Conservation (phyloP, 1,140 invertebrate species). For the Drosophila pseudoananassae region DNA sequence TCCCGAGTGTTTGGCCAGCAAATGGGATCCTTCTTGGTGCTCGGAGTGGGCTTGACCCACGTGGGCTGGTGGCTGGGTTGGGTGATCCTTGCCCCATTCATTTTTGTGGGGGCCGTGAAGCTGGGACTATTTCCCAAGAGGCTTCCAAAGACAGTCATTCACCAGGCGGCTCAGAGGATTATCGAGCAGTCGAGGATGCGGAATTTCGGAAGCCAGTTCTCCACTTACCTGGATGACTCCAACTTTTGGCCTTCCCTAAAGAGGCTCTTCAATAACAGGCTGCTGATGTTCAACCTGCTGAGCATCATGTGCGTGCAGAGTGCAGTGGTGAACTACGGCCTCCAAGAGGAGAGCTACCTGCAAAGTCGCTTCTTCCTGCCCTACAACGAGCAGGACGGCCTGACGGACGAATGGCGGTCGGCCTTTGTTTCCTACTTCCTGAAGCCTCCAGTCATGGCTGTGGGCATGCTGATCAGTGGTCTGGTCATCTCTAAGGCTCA, state of each 20-base stretch:
- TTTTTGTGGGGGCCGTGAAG: conserved; percentile 85
- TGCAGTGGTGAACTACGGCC: conserved; percentile 86
- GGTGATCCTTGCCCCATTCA: conserved; percentile 86
- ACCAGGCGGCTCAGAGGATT: conserved; percentile 85
- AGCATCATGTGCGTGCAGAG: conserved; percentile 86
- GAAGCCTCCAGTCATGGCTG: conserved; percentile 87
- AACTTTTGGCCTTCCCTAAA: conserved; percentile 86
- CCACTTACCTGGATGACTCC: conserved; percentile 77
- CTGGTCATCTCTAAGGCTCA: conserved; percentile 86
- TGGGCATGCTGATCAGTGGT: conserved; percentile 87
- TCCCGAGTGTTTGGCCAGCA: conserved; percentile 76
- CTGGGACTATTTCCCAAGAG: conserved; percentile 87
- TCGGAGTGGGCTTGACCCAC: conserved; percentile 61
- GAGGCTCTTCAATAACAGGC: conserved; percentile 86
- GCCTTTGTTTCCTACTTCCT: conserved; percentile 85
- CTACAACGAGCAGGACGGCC: conserved; percentile 85
- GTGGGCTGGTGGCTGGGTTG: conserved; percentile 86
- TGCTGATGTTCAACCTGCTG: conserved; percentile 86
- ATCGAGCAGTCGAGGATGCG: conserved; percentile 73
- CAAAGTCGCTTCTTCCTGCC: conserved; percentile 87
- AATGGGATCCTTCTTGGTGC: conserved; percentile 75
- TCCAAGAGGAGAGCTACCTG: conserved; percentile 86
- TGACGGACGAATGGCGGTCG: conserved; percentile 85
- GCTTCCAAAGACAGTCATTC: conserved; percentile 85
- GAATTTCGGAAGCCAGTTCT: conserved; percentile 65